A percentile compares a stretch with the other conserved stretches of the same genome.
Conservation (phyloP, 2,113 vertebrate genomes). For the Eublepharis macularius region DNA sequence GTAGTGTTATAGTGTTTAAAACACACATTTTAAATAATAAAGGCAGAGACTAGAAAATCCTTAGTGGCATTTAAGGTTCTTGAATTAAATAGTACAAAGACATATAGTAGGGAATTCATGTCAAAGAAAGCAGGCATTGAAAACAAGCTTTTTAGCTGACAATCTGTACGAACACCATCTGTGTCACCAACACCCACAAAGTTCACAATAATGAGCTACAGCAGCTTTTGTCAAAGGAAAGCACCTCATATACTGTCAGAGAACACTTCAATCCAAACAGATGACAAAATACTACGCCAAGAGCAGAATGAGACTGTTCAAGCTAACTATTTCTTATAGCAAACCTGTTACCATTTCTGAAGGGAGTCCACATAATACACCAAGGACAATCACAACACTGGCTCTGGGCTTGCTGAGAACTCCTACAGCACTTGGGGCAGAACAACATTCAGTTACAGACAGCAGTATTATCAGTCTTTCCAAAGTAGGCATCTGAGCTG, state of each 20-base stretch:
- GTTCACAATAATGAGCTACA: neutral
- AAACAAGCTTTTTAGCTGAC: neutral
- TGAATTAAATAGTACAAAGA: neutral
- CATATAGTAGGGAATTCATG: neutral
- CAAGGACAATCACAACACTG: neutral
- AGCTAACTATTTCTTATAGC: neutral
- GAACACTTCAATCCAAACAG: neutral
- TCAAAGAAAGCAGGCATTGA: neutral
- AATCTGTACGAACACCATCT: neutral
- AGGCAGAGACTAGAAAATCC: neutral
- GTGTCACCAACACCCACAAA: neutral
- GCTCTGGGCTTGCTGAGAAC: neutral
- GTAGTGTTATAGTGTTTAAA: no score
- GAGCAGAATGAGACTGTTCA: neutral
- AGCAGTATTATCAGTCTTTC: neutral
- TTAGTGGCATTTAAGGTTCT: neutral
- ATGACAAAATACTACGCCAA: neutral
- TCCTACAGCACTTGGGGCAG: neutral
- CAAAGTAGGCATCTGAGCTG: neutral
- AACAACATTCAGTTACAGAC: neutral
- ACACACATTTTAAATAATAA: neutral
- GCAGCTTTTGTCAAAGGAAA: neutral
- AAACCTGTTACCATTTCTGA: neutral
- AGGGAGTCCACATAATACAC: neutral
- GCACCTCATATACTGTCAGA: neutral